Base-by-base conservation (phyloP, 2,797 vertebrate species). In the Sebastes goodei region DNA sequence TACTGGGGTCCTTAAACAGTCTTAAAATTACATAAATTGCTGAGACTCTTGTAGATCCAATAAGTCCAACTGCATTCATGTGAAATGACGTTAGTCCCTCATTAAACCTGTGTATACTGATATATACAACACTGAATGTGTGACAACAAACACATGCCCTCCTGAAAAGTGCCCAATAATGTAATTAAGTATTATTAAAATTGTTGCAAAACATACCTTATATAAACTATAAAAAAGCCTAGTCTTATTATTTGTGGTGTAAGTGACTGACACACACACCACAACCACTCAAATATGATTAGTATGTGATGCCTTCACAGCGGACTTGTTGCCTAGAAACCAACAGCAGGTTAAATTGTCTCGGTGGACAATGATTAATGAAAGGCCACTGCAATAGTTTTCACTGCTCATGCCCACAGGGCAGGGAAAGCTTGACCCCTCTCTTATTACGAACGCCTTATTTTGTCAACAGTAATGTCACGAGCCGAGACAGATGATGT, bases 251-350 rank as follows among this genome's bases (percentile, higher is more conserved):
- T 72, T 71, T 53, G 4, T 20, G 10, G 38, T 11, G 21, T 0
- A 71, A 65, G 46, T 62, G 35, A 62, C 20, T 29, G 20, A 55
- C 9, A 42, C 64, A 17, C 53, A 29, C 17, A 70, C 64, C 25
- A 33, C 25, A 32, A 49, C 52, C 67, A 62, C 70, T 35, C 29
- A 84, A 79, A 74, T 38, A 75, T 66, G 57, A 77, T 30, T 7
- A 2, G 12, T 14, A 27, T 30, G 35, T 1, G 25, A 84, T 68
- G 69, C 35, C 82, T 66, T 80, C 30, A 80, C 35, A 78, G 76
- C 2, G 2, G 21, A 7, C 61, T 63, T 64, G 86, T 92, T 92
- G 85, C 88, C 70, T 78, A 17, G 89, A 84, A 81, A 92, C 80
- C 46, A 64, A 23, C 5, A 70, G 38, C 68, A 67, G 65, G 73